Evolutionary conservation across 1,140 invertebrate species (phyloP).

Genomic region (Solenopsis fugax): DNA sequence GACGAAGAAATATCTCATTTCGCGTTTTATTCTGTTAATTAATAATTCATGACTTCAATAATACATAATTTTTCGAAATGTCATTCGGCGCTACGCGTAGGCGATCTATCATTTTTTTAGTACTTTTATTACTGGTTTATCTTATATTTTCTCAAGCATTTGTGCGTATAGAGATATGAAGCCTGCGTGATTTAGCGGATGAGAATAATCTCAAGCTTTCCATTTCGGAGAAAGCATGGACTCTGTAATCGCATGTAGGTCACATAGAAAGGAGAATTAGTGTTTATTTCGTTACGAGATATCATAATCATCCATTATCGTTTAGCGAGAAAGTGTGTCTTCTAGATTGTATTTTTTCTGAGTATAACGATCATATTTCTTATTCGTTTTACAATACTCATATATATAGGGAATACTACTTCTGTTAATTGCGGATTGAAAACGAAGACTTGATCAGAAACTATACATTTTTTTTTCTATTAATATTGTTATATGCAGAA

Average conservation of each 20-base stretch:
- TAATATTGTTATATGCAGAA: not conserved
- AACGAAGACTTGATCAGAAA: not conserved
- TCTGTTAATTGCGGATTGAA: not conserved
- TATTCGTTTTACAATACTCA: conserved; percentile 18
- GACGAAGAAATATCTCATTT: not conserved
- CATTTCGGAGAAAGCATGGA: conserved; percentile 62
- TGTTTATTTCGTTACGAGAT: conserved; percentile 22
- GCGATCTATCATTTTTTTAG: not conserved
- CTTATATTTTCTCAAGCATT: not conserved
- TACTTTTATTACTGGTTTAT: not conserved
- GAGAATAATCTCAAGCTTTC: conserved; percentile 52
- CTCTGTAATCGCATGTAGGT: conserved; percentile 35
- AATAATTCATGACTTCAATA: not conserved
- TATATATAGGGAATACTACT: not conserved
- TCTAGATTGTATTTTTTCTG: not conserved
- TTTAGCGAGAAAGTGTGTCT: conserved; percentile 39
- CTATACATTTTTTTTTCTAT: not conserved
- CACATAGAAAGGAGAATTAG: conserved; percentile 31
- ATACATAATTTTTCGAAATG: conserved; percentile 3
- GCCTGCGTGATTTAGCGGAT: conserved; percentile 10
- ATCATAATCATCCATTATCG: conserved; percentile 37
- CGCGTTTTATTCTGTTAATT: not conserved
- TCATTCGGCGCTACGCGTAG: not conserved
- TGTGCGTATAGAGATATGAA: not conserved
- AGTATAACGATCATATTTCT: not conserved